Percentiles rank a stretch among this genome's conserved stretches.
Conservation (phyloP, 2,113 vertebrate species). For the Prochilodus magdalenae region DNA sequence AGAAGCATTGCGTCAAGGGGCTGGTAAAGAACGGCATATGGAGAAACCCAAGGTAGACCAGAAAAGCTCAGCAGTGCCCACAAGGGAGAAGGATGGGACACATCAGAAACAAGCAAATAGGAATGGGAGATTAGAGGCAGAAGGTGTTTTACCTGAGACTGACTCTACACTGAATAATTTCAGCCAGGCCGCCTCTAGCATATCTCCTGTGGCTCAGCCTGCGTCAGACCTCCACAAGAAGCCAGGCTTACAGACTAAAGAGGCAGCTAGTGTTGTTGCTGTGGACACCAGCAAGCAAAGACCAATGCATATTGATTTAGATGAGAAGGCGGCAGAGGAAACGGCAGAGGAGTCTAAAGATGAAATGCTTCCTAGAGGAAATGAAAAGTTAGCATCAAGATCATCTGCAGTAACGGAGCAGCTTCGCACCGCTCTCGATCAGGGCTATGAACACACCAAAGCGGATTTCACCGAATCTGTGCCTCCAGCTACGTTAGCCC, state of each 20-base stretch:
- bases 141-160: constrained; percentile 1
- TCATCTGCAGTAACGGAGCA: neutral
- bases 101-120: constrained; percentile 51
- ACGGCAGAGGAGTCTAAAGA: neutral
- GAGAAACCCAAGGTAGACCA: constrained; percentile 19
- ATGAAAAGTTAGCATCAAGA: neutral
- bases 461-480: neutral
- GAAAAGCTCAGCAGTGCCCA: neutral
- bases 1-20: constrained; percentile 66
- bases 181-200: neutral
- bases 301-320: neutral
- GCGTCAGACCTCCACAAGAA: neutral
- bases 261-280: constrained; percentile 1
- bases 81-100: constrained; percentile 57
- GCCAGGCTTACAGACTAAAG: neutral
- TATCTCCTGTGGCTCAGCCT: neutral
- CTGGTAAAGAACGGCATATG: constrained; percentile 55
- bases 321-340: constrained; percentile 18
- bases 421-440: neutral
- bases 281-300: constrained; percentile 33
- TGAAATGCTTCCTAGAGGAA: constrained; percentile 7
- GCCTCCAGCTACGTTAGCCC: neutral
- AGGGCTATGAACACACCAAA: neutral
- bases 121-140: neutral
- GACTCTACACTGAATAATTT: neutral